Percentiles rank a stretch among this genome's conserved stretches.
phyloP scores from a whole-genome alignment of 2,797 vertebrate species.

The Manis pentadactyla region DNA sequence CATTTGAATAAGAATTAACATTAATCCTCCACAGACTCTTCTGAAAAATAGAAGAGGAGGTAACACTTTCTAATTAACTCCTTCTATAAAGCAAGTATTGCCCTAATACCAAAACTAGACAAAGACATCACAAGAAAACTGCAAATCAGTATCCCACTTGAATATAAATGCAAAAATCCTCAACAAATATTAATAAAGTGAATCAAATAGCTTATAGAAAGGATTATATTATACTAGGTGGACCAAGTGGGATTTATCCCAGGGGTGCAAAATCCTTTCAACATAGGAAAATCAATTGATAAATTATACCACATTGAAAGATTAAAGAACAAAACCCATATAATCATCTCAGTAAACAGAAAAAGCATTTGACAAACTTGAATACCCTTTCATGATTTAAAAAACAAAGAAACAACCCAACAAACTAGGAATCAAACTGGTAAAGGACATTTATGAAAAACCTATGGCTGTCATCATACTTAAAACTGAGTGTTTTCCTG shows the following conservation, averaged over 20 bases:
- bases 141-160: background rate
- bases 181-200: slow-evolving; percentile 12
- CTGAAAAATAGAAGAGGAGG: background rate
- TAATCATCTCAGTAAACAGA: background rate
- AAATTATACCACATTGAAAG: background rate
- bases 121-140: slow-evolving; percentile 23
- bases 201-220: background rate
- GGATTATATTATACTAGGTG: background rate
- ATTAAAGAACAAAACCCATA: background rate
- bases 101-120: slow-evolving; percentile 10
- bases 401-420: background rate
- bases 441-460: background rate
- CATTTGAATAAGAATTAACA: slow-evolving; percentile 29
- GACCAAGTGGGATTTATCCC: background rate
- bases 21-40: background rate
- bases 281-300: background rate
- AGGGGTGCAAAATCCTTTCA: background rate
- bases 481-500: background rate
- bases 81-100: background rate
- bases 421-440: background rate
- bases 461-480: background rate
- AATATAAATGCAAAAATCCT: slow-evolving; percentile 18
- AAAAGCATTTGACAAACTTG: background rate
- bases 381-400: background rate
- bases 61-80: background rate